Evolutionary conservation across 2,113 vertebrate species (phyloP), one percentile per base, ranked within the genome.

Genomic region (Empidonax alnorum): DNA sequence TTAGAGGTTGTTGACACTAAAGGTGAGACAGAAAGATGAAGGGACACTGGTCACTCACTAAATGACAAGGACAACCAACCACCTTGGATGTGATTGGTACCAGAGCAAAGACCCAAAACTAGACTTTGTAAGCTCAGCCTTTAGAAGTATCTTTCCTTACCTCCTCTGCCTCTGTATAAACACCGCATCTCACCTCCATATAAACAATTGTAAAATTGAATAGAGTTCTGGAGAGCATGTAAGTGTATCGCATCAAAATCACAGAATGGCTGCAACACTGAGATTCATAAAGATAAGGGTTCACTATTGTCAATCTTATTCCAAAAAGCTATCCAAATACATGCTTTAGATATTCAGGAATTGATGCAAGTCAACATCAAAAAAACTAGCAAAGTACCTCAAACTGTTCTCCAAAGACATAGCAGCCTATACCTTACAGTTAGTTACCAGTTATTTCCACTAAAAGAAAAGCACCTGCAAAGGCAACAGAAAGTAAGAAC

Each of bases 31-130:
- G 35, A 78, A 53, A n/a, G 59, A 37, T 61, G 33, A 53, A 55
- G 0, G 0, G 53, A 35, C 31, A 49, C 13, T 41, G 2, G 4
- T 47, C n/a, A 67, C 14, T 2, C 10, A 9, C 23, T 27, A 61
- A 68, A 23, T 50, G 17, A 44, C 15, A 66, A 63, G 20, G 23
- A 62, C 3, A 12, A 28, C 12, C 28, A 58, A 30, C 9, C 39
- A 35, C 33, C 49, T 12, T 33, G 21, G 65, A 31, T 52, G n/a
- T 10, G 47, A n/a, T 55, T 39, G 24, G 74, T 17, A 74, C 3
- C 21, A 68, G 20, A 52, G 49, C 53, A n/a, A 37, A 74, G 19
- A 74, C 15, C 28, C 42, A 39, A 74, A 75, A 33, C 25, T 9
- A 33, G 14, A 47, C 28, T 78, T 78, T 24, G 5, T 28, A 77